phyloP scores from a whole-genome alignment of 2,797 vertebrate genomes.

The Strix occidentalis region DNA sequence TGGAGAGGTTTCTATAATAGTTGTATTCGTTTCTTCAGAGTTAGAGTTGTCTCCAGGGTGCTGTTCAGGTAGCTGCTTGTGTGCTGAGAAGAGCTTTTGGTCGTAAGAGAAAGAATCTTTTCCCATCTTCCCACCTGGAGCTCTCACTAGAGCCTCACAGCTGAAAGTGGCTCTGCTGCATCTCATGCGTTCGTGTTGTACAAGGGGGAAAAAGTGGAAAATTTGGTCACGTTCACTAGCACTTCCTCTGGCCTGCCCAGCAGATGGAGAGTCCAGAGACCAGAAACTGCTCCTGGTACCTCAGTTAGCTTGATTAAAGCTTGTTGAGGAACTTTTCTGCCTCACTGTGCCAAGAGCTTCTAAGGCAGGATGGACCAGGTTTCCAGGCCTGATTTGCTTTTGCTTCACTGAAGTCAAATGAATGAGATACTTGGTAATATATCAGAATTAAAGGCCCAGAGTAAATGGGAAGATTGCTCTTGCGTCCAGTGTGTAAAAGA shows the following conservation, averaged over 20 bases:
- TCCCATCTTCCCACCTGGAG: background rate
- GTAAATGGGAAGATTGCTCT: background rate
- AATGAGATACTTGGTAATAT: background rate
- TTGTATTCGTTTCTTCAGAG: background rate
- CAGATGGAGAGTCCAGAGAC: background rate
- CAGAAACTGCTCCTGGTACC: background rate
- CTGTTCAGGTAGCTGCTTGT: background rate
- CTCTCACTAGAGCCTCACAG: background rate
- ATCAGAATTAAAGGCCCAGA: background rate
- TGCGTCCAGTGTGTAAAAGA: background rate
- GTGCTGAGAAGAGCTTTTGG: background rate
- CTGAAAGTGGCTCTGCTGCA: background rate
- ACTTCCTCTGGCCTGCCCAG: background rate
- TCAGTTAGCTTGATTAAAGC: background rate
- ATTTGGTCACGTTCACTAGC: background rate
- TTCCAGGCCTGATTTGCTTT: background rate
- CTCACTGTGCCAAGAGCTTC: background rate
- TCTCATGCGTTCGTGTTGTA: rapidly evolving
- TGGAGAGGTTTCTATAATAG: constrained; percentile 9
- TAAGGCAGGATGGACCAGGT: background rate
- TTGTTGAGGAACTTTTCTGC: background rate
- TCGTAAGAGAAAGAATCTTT: background rate
- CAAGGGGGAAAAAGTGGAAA: background rate
- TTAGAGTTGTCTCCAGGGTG: background rate
- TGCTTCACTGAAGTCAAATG: background rate